These are phyloP conservation scores for Typhlichthys eigenmanni DNA, from an alignment of 2,797 vertebrate species.

Conservation along the genomic window DNA sequence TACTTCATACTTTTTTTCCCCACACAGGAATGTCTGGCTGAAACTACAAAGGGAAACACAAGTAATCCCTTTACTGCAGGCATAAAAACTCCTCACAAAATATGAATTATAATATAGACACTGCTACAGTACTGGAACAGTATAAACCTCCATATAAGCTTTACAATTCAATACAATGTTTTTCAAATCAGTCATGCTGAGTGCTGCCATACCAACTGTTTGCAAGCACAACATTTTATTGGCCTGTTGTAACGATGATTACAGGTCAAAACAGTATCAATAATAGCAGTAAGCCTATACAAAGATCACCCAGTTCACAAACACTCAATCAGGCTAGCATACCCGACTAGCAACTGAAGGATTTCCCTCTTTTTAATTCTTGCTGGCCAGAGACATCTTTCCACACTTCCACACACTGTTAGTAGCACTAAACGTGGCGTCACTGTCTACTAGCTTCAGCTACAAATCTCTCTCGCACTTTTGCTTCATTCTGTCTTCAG, in stretches of 20 bases:
- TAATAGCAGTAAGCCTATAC: too few relatives aligned
- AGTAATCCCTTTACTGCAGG: not conserved
- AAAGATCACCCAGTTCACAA: not conserved
- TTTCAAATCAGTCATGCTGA: too few relatives aligned
- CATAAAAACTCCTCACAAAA: not conserved
- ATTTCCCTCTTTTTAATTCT: conserved; percentile 15
- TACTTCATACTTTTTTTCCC: conserved; percentile 13
- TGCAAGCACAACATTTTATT: too few relatives aligned
- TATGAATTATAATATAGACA: conserved; percentile 1
- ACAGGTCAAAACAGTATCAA: too few relatives aligned
- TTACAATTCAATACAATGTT: too few relatives aligned
- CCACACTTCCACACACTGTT: not conserved
- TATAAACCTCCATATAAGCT: conserved; percentile 9
- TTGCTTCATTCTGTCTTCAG: not conserved
- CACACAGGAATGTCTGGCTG: not conserved
- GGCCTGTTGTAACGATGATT: too few relatives aligned
- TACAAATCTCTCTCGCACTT: not conserved
- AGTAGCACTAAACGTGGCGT: not conserved
- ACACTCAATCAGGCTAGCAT: not conserved
- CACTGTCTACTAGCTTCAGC: not conserved
- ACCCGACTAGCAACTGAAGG: not conserved
- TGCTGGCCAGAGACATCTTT: not conserved
- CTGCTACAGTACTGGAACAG: conserved; percentile 6
- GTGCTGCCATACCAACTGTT: too few relatives aligned
- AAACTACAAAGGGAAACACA: not conserved